Percentiles rank a stretch among this genome's conserved stretches.
Conservation (phyloP, 2,113 vertebrate species). For the Seriola quinqueradiata region DNA sequence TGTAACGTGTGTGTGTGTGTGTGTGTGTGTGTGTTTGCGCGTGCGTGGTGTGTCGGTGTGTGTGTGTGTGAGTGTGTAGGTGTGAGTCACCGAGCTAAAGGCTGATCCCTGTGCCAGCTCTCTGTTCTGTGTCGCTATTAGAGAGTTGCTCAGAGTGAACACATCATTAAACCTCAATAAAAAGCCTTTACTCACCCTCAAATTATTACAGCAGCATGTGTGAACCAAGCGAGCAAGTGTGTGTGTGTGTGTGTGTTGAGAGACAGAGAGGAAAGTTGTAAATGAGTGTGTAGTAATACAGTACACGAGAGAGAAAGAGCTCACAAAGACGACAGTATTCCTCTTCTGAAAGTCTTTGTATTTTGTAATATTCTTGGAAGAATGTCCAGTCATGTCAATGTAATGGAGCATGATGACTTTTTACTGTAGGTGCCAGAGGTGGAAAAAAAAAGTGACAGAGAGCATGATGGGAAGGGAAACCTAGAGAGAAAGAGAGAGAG, state of each 20-base stretch:
- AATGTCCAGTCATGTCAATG: conserved; percentile 32
- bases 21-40: conserved; percentile 8
- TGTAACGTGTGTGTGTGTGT: conserved; percentile 38
- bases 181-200: conserved; percentile 53
- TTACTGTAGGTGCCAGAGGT: background rate
- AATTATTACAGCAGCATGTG: conserved; percentile 60
- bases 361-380: conserved; percentile 32
- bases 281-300: conserved; percentile 1
- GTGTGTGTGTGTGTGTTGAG: conserved; percentile 14
- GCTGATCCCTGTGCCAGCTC: conserved; percentile 37
- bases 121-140: conserved; percentile 58
- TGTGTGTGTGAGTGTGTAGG: conserved; percentile 12
- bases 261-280: background rate
- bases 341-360: conserved; percentile 39
- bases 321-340: conserved; percentile 40
- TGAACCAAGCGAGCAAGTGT: conserved; percentile 19
- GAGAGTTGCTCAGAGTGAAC: conserved; percentile 53
- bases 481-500: background rate
- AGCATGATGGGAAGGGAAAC: background rate
- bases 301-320: background rate
- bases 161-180: conserved; percentile 69
- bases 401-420: conserved; percentile 33
- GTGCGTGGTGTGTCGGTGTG: conserved; percentile 48
- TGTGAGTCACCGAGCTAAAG: conserved; percentile 42
- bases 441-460: no score